Evolutionary conservation across 64 coral and sea anemone genomes (phyloP), one percentile per base, ranked within the genome.

Genomic region (Exaiptasia diaphana): DNA sequence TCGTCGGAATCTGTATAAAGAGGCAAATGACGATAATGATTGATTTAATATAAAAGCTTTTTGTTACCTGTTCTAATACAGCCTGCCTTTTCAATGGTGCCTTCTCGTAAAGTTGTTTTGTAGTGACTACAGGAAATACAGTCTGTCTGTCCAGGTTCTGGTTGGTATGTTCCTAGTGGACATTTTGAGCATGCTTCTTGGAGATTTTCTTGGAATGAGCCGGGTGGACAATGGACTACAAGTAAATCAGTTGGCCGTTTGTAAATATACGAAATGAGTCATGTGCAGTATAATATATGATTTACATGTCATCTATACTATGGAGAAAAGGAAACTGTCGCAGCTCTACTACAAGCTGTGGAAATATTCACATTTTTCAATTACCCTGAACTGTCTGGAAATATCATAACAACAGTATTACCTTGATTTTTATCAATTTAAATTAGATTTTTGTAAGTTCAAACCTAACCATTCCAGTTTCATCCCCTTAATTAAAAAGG

Each of bases 161-260:
- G 35, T 40, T 71, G 67, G 18, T 71, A 71, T 44, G 67, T 71
- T 39, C 67, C 67, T 13, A n/a, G 36, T 12, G 67, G 67, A 71
- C 67, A 71, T 26, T 7, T 9, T 18, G 36, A 26, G 35, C 67
- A 71, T 71, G 8, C 35, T 38, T 20, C 67, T 41, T 44, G 10
- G 9, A 44, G 22, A 11, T 20, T 21, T 12, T 44, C 67, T 41
- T 71, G 28, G 17, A 30, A 71, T 44, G 41, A 41, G 1, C 67
- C 67, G 17, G 67, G 67, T 41, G 67, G 67, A 71, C 67, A 71
- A 17, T 38, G 17, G n/a, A 71, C 67, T 71, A 41, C 10, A 52
- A 52, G 49, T n/a, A n/a, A n/a, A n/a, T n/a, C n/a, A 52, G 49
- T 12, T 12, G n/a, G 49, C n/a, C 10, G n/a, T 10, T 12, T 12